Conservation (phyloP, 1,140 invertebrate genomes). For the Dufourea novaeangliae region DNA sequence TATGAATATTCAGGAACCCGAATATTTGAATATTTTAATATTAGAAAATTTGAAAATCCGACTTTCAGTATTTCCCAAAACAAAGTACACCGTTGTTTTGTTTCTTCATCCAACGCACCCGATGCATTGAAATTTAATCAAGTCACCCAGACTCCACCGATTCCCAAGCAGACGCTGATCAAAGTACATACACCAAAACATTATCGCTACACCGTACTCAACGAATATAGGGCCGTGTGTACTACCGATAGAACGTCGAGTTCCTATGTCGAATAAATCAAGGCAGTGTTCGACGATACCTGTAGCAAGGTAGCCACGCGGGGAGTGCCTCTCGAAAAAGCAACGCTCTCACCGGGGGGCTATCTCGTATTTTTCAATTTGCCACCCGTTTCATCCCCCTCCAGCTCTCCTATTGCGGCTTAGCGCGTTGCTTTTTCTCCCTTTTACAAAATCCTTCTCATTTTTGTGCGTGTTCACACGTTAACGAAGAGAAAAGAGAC, state of each 20-base stretch:
- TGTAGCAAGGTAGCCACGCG: neutral
- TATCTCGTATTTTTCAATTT: constrained; percentile 30
- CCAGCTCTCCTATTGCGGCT: neutral
- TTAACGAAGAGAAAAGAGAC: constrained; percentile 21
- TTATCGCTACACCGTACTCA: neutral
- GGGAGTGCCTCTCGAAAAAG: neutral
- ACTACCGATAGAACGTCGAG: neutral
- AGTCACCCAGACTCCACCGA: too few relatives aligned
- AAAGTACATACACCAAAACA: too few relatives aligned
- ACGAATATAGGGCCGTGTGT: neutral
- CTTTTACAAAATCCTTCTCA: constrained; percentile 16
- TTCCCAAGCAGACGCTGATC: too few relatives aligned
- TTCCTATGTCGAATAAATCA: constrained; percentile 3
- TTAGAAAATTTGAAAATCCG: too few relatives aligned
- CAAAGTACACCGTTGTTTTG: too few relatives aligned
- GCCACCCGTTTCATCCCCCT: neutral
- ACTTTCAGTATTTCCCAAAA: too few relatives aligned
- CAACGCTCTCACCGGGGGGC: neutral
- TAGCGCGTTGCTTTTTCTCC: constrained; percentile 13
- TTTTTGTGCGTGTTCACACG: constrained; percentile 12
- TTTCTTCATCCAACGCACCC: too few relatives aligned
- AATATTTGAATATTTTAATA: too few relatives aligned
- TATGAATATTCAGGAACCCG: too few relatives aligned
- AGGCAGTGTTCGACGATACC: neutral
- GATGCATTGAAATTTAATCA: too few relatives aligned